A percentile compares a stretch with the other conserved stretches of the same genome.
Conservation (phyloP, 2,888 invertebrate genomes). For the Deilephila elpenor region DNA sequence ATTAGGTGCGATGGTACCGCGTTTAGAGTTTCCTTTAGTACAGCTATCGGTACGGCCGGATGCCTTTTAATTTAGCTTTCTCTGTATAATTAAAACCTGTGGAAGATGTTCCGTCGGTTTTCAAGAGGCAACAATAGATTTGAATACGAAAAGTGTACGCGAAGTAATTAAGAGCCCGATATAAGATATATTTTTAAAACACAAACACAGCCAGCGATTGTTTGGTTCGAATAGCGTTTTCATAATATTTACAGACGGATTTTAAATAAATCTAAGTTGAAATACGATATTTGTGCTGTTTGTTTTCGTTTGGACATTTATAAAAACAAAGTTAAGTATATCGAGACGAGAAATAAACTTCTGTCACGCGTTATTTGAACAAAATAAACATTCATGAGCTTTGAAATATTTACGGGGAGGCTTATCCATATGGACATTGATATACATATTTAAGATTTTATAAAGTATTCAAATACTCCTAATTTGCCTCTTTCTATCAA, state of each 20-base stretch:
- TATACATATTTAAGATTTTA: too few species aligned
- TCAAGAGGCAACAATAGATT: constrained; percentile 64
- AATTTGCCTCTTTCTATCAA: too few species aligned
- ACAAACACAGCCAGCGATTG: constrained; percentile 9
- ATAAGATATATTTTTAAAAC: constrained; percentile 11
- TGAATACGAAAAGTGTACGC: constrained; percentile 44
- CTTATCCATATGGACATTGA: too few species aligned
- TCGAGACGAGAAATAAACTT: too few species aligned
- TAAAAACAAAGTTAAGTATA: not conserved
- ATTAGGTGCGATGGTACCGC: constrained; percentile 52
- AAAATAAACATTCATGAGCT: too few species aligned
- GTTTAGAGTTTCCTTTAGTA: constrained; percentile 60
- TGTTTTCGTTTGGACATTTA: not conserved
- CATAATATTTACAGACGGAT: not conserved
- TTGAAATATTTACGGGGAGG: too few species aligned
- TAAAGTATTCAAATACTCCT: too few species aligned
- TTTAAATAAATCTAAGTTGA: not conserved
- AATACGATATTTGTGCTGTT: not conserved
- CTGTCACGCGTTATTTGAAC: too few species aligned
- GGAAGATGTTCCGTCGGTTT: constrained; percentile 62
- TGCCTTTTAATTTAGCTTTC: constrained; percentile 81
- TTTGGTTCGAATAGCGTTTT: not conserved
- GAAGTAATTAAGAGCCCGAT: constrained; percentile 26
- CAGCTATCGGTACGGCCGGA: constrained; percentile 67
- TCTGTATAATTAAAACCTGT: constrained; percentile 78